Conservation (phyloP, 2,113 vertebrate species). For the Erythrolamprus reginae region DNA sequence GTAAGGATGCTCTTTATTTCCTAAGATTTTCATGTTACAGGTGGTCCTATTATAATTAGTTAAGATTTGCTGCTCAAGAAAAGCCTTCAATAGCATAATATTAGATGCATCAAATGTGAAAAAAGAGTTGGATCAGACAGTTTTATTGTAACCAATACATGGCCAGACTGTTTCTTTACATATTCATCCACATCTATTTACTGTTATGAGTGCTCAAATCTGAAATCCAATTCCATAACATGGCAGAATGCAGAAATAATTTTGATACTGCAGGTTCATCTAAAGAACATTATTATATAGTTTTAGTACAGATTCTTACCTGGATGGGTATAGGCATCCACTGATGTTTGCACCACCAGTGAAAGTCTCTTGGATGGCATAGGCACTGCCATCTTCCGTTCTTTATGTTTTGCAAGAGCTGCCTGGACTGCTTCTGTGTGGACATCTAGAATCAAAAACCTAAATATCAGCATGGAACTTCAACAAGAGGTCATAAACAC, state of each 20-base stretch:
- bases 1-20: not conserved
- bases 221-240: not conserved
- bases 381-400: conserved; percentile 96
- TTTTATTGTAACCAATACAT: not conserved
- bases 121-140: not conserved
- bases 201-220: not conserved
- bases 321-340: conserved; percentile 97
- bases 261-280: too few relatives aligned
- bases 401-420: conserved; percentile 92
- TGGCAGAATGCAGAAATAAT: too few relatives aligned
- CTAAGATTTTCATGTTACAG: not conserved
- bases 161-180: not conserved
- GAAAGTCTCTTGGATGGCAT: conserved; percentile 97
- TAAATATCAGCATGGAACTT: conserved; percentile 13
- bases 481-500: not conserved
- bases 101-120: not conserved
- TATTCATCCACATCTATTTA: not conserved
- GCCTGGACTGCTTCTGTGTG: conserved; percentile 98
- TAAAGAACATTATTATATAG: too few relatives aligned
- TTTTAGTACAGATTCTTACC: conserved; percentile 63
- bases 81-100: too few relatives aligned
- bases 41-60: not conserved
- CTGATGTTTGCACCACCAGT: conserved; percentile 95
- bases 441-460: conserved; percentile 76
- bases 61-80: not conserved